These are phyloP conservation scores for Agonum fuliginosum DNA, from an alignment of 2,888 invertebrate species.

Conservation along the genomic window DNA sequence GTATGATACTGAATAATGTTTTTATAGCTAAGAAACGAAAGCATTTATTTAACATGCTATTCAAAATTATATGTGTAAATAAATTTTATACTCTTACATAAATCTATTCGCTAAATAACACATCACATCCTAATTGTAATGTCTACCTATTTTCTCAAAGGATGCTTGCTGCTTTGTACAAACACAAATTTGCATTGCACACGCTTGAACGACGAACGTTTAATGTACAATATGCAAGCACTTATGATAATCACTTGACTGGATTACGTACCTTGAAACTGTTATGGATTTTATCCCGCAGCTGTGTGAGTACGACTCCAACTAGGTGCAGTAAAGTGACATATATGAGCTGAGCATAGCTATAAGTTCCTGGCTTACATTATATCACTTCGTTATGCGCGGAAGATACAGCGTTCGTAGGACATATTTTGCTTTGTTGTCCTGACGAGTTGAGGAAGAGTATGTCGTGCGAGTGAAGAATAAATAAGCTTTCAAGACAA, in stretches of 20 bases:
- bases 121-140: too few species aligned
- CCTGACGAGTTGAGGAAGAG: not conserved
- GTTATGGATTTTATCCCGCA: constrained; percentile 46
- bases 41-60: too few species aligned
- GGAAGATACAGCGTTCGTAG: not conserved
- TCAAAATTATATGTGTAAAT: too few species aligned
- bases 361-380: constrained; percentile 37
- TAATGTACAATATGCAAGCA: constrained; percentile 42
- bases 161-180: not conserved
- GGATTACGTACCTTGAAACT: constrained; percentile 32
- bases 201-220: constrained; percentile 7
- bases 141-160: too few species aligned
- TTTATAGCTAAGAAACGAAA: too few species aligned
- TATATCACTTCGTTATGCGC: constrained; percentile 44
- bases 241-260: constrained; percentile 43
- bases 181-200: not conserved
- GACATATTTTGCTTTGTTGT: constrained; percentile 12
- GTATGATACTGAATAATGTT: too few species aligned
- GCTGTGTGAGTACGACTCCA: constrained; percentile 1
- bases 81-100: too few species aligned
- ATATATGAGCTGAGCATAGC: constrained; percentile 7
- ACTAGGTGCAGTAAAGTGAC: not conserved
- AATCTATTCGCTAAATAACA: too few species aligned
- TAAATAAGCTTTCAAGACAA: not conserved
- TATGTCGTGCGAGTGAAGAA: too few species aligned